Evolutionary conservation across 2,797 vertebrate genomes (phyloP), one percentile per base, ranked within the genome.

Genomic region (Oophaga sylvatica): DNA sequence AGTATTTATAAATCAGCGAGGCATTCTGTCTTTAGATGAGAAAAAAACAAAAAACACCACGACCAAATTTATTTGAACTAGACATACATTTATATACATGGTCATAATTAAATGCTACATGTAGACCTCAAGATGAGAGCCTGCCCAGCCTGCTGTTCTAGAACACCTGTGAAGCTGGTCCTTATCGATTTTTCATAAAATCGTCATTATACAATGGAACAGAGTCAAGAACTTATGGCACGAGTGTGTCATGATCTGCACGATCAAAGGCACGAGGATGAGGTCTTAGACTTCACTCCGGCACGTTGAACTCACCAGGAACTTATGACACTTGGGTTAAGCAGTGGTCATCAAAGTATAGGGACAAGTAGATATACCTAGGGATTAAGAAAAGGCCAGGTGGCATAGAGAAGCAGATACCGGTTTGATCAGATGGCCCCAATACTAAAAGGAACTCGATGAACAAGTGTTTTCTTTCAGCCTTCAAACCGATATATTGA

Each of bases 1-100:
- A 89, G 88, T 89, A 86, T 89, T 89, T 89, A 89, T 89, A 89
- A 86, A 89, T 89, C 88, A 86, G 83, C 71, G 88, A 89, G 76
- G 84, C 73, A 62, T 15, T 45, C 88, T 60, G 75, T 89, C 84
- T 89, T 78, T 77, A 75, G 63, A 29, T 26, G 48, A 56, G 62
- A 73, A 78, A 10, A 77, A 78, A 77, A 86, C n/a, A 86, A 89
- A 86, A 85, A 63, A 78, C 81, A 71, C 77, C 65, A 63, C 63
- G 56, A 83, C 56, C 84, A 78, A 83, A 79, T 81, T 70, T 62
- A 86, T 29, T 83, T 62, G 75, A 41, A 68, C n/a, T 71, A 86
- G 70, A 89, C 56, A 83, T 88, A 80, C 16, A 68, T 84, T 53
- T 45, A 71, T 82, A 81, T 53, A 59, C 20, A 60, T 77, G 31